Evolutionary conservation across 2,888 invertebrate genomes (phyloP).

Genomic region (Drosophila pegasa): DNA sequence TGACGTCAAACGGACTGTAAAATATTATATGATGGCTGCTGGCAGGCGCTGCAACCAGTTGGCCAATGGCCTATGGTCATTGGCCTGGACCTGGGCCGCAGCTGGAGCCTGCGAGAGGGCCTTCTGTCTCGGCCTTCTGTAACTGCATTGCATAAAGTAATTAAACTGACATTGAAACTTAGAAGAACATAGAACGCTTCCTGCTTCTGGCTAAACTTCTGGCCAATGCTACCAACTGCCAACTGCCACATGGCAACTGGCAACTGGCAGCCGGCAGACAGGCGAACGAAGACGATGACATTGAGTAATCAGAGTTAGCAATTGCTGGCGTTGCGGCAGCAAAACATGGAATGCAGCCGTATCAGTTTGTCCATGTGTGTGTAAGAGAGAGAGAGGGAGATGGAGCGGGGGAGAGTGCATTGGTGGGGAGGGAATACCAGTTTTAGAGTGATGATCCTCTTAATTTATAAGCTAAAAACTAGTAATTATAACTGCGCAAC

Average conservation of each 20-base stretch:
- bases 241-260: slow-evolving; percentile 43
- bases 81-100: slow-evolving; percentile 33
- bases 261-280: slow-evolving; percentile 51
- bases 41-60: slow-evolving; percentile 41
- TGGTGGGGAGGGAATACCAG: slow-evolving; percentile 39
- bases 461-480: slow-evolving; percentile 80
- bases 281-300: slow-evolving; percentile 73
- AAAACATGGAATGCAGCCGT: slow-evolving; percentile 75
- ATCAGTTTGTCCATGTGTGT: slow-evolving; percentile 52
- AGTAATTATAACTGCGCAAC: slow-evolving; percentile 77
- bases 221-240: slow-evolving; percentile 48
- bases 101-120: neutral
- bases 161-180: slow-evolving; percentile 80
- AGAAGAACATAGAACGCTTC: slow-evolving; percentile 80
- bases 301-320: slow-evolving; percentile 79
- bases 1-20: slow-evolving; percentile 26
- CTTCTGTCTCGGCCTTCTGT: slow-evolving; percentile 49
- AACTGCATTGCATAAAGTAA: slow-evolving; percentile 75
- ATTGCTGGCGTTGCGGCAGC: slow-evolving; percentile 57
- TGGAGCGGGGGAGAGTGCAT: neutral
- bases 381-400: neutral
- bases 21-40: slow-evolving; percentile 42
- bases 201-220: slow-evolving; percentile 73
- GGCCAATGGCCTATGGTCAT: slow-evolving; percentile 66
- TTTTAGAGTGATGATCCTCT: slow-evolving; percentile 77